Percentiles rank a stretch among this genome's conserved stretches.
phyloP scores from a whole-genome alignment of 2,797 vertebrate genomes.

The Meda fulgida region DNA sequence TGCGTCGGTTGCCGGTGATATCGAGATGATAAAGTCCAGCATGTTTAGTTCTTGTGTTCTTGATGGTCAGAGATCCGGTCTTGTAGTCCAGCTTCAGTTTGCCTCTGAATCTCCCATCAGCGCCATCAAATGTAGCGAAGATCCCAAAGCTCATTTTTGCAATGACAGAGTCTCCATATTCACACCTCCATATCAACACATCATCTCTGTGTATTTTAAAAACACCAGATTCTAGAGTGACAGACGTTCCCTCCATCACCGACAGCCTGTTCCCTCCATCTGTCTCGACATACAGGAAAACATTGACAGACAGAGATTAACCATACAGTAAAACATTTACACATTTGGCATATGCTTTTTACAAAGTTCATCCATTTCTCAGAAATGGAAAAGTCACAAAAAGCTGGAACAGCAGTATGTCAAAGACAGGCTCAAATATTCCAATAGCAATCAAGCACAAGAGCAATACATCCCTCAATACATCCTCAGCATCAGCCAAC shows the following conservation, averaged over 20 bases:
- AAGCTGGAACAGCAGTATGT: no score
- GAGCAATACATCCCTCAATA: no score
- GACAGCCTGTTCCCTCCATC: neutral
- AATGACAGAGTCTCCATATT: neutral
- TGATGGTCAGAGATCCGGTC: slow-evolving; percentile 5
- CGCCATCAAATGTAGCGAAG: neutral
- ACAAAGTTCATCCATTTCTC: no score
- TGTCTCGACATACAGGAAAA: neutral
- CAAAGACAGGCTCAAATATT: no score
- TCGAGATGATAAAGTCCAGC: slow-evolving; percentile 10
- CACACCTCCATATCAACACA: neutral
- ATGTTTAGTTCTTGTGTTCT: neutral
- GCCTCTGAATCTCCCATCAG: neutral
- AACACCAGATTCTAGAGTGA: neutral
- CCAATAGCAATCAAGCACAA: no score
- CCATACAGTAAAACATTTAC: neutral
- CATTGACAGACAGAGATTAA: neutral
- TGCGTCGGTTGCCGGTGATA: neutral
- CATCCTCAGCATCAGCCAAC: no score
- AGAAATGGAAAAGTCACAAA: no score
- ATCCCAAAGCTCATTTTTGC: neutral
- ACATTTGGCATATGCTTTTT: no score
- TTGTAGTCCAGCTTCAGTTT: neutral
- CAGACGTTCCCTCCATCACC: neutral
- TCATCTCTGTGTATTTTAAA: neutral